phyloP scores from a whole-genome alignment of 2,113 vertebrate genomes.

The Petaurus breviceps region DNA sequence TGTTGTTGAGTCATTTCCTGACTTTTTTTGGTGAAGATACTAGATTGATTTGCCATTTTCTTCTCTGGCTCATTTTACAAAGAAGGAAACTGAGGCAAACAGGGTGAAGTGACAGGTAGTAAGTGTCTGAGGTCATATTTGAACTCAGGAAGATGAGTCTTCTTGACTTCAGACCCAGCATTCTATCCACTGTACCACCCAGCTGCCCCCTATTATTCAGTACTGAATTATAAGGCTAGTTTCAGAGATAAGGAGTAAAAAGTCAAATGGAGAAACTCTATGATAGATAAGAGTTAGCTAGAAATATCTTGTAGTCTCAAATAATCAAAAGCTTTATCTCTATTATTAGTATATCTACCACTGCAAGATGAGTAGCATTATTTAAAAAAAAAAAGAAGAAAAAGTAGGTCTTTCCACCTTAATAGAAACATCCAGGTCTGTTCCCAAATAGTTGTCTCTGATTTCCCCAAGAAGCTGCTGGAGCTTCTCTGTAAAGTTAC shows the following conservation, averaged over 20 bases:
- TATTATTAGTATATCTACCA: background rate
- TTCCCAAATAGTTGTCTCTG: background rate
- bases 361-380: fast-evolving
- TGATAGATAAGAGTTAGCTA: no score
- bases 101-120: background rate
- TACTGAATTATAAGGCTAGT: background rate
- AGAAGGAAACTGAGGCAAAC: background rate
- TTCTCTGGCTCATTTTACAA: background rate
- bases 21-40: background rate
- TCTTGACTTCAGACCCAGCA: background rate
- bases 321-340: background rate
- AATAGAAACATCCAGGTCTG: background rate
- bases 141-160: background rate
- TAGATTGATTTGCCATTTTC: background rate
- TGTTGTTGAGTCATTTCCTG: background rate
- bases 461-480: background rate
- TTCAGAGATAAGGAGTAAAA: background rate
- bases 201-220: background rate
- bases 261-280: background rate
- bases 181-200: no score
- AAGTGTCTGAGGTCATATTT: background rate
- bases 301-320: background rate
- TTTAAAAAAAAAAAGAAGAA: background rate
- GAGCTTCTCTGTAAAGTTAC: background rate
- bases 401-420: background rate